Conservation (phyloP, 2,113 vertebrate species). For the Scortum barcoo region DNA sequence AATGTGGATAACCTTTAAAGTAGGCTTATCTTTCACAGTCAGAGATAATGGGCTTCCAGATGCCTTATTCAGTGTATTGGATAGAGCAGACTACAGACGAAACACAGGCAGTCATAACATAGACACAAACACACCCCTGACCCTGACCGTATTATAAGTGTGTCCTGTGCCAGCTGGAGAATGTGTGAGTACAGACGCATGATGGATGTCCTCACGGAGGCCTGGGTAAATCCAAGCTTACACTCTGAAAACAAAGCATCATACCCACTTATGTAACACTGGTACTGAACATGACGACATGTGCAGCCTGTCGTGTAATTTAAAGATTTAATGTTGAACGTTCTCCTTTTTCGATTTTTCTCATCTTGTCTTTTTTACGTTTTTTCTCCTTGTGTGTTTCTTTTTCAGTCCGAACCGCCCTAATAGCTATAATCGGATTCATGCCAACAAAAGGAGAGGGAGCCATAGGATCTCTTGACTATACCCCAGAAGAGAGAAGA, state of each 20-base stretch:
- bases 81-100: background rate
- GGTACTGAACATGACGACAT: conserved; percentile 28
- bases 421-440: conserved; percentile 98
- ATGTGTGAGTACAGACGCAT: conserved; percentile 21
- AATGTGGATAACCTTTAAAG: background rate
- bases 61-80: conserved; percentile 18
- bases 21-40: background rate
- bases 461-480: conserved; percentile 98
- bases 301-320: conserved; percentile 33
- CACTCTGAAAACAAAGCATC: conserved; percentile 57
- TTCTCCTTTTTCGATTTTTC: conserved; percentile 10
- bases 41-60: background rate
- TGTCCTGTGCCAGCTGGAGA: conserved; percentile 45
- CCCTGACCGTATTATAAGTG: conserved; percentile 22
- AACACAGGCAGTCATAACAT: background rate
- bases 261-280: conserved; percentile 60
- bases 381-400: conserved; percentile 41
- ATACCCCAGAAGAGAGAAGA: conserved; percentile 96
- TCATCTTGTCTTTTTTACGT: conserved; percentile 8
- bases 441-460: conserved; percentile 99
- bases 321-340: conserved; percentile 20
- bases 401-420: conserved; percentile 94
- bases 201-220: conserved; percentile 39
- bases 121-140: conserved; percentile 18
- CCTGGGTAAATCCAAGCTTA: conserved; percentile 57